Evolutionary conservation across 2,888 invertebrate species (phyloP), one percentile per base, ranked within the genome.

Genomic region (Xanthorhoe spadicearia): DNA sequence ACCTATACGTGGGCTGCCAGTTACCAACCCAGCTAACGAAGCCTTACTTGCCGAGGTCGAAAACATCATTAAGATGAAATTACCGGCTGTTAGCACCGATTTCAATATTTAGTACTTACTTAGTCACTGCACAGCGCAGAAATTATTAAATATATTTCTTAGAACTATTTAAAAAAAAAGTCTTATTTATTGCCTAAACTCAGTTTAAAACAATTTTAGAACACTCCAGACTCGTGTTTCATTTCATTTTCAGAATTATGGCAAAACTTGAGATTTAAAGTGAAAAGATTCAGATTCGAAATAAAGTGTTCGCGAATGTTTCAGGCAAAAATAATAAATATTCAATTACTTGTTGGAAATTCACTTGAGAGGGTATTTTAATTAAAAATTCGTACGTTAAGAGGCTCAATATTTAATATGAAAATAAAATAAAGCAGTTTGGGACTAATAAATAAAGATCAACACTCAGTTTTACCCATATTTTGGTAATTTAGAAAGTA

Each of bases 331-430:
- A 15, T 15, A 28, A 32, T 53, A 17, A 15, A 32, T 53, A 53
- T 53, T 53, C 32, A 53, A 61, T 61, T 51, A 50, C 57, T 18
- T 32, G 9, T 18, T 32, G 9, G 8, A 51, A 59, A 55, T 35
- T 54, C 53, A 50, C 63, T 64, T 35, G 23, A 60, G 35, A 48
- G 6, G 18, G 13, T 15, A 56, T 28, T 13, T 57, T 19, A 18
- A 48, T 8, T 1, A 6, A 48, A 48, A 48, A 43, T 13, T 43
- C 0, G 38, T 17, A 17, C 3, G 2, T 13, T 38, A 10, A 10
- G 2, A 38, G 38, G 38, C 7, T 38, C 38, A 10, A 10, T 1
- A 4, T 38, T 38, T 4, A 38, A 38, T 13, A 38, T 38, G 3
- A 13, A 43, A 43, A 43, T 8, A 13, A 43, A 43, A 43, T 43